Evolutionary conservation across 2,888 invertebrate genomes (phyloP), one percentile per base, ranked within the genome.

Genomic region (Limnephilus marmoratus): DNA sequence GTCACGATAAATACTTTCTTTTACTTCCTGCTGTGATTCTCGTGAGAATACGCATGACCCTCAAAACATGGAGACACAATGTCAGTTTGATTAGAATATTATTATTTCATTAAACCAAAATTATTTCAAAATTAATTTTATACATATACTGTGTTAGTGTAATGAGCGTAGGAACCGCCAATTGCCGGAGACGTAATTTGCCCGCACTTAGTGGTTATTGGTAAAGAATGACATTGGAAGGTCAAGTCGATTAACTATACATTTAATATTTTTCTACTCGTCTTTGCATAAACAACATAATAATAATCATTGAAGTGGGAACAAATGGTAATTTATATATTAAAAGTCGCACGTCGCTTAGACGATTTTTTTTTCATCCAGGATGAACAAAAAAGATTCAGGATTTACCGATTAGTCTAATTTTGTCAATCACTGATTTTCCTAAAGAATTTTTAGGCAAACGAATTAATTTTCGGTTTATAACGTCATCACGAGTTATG

Each of bases 191-290:
- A 80, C 81, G 90, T 81, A 81, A 90, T 90, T 90, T 81, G 13
- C 37, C 41, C 81, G 41, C 81, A 81, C 31, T 45, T 81, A 15
- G 15, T 37, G n/a, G 68, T 68, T 68, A 68, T 68, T 68, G 68
- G 24, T 68, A 68, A 68, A 68, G 90, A 81, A 90, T 90, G 90
- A 90, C 81, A 90, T 81, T 45, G 29, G 90, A 90, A 90, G 90
- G 90, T 90, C 90, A 81, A 34, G 15, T 31, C 34, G 83, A 83
- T 34, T 83, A 7, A 37, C 37, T 83, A 83, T 68, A n/a, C 24
- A 68, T 68, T 68, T 68, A 68, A n/a, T 68, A 68, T 24, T 68
- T 24, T 68, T 68, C 9, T 68, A 68, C 68, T 68, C 9, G 24
- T n/a, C 24, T 68, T 68, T 68, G 68, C 68, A 68, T 68, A 68